These are phyloP conservation scores for Labroides dimidiatus DNA, from an alignment of 2,797 vertebrate genomes.

Conservation along the genomic window DNA sequence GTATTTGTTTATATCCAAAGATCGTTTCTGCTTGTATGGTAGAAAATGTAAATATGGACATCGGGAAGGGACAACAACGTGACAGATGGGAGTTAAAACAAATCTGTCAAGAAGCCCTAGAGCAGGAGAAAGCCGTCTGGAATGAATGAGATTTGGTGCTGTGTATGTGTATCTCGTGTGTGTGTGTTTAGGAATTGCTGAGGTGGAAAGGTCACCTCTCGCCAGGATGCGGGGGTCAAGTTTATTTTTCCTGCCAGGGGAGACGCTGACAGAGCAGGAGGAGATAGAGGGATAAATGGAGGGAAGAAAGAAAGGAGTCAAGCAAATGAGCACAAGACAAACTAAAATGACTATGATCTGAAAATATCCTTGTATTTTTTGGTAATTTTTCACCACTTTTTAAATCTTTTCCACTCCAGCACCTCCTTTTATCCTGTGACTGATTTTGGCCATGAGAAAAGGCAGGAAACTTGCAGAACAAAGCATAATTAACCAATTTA, in stretches of 20 bases:
- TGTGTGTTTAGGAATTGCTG: conserved; percentile 32
- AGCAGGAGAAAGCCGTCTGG: not conserved
- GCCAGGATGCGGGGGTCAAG: conserved; percentile 78
- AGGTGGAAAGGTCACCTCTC: conserved; percentile 66
- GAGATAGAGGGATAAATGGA: conserved; percentile 21
- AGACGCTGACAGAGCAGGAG: conserved; percentile 28
- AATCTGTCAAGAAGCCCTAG: not conserved
- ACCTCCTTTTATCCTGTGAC: too few relatives aligned
- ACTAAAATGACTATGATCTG: not conserved
- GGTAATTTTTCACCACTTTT: too few relatives aligned
- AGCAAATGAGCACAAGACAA: not conserved
- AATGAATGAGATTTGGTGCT: conserved; percentile 21
- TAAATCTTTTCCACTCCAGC: too few relatives aligned
- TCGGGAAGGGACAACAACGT: not conserved
- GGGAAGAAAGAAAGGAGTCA: not conserved
- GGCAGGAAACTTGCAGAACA: too few relatives aligned
- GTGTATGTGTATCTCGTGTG: conserved; percentile 19
- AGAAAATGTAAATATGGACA: too few relatives aligned
- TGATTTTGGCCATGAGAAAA: too few relatives aligned
- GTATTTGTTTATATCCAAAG: too few relatives aligned
- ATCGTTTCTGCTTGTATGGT: too few relatives aligned
- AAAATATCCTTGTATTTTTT: too few relatives aligned
- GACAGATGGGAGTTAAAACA: not conserved
- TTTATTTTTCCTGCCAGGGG: conserved; percentile 79
- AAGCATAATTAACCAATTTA: too few relatives aligned